These are phyloP conservation scores for Linyphia triangularis DNA, from an alignment of 2,888 invertebrate species.

Conservation along the genomic window DNA sequence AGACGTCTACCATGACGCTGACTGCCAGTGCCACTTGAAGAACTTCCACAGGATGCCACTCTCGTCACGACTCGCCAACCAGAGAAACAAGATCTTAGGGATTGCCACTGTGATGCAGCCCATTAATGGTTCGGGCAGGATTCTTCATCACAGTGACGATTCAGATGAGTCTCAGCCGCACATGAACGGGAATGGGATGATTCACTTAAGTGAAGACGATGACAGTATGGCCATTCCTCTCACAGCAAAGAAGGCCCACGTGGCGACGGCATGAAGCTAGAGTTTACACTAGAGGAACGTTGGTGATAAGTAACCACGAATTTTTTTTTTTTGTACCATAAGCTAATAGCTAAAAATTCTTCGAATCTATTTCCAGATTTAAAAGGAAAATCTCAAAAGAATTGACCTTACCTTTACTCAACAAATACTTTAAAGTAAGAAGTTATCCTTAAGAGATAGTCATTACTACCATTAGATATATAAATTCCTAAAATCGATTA, in stretches of 20 bases:
- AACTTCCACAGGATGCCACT: constrained; percentile 38
- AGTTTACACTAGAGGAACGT: neutral
- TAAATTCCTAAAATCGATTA: no score
- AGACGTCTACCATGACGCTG: constrained; percentile 11
- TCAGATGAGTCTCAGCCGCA: constrained; percentile 42
- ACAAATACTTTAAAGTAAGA: no score
- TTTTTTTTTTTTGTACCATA: no score
- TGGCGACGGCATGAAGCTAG: constrained; percentile 58
- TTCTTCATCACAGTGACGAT: neutral
- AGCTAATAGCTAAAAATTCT: no score
- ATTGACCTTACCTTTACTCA: no score
- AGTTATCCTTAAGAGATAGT: no score
- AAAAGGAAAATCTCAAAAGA: no score
- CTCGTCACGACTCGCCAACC: constrained; percentile 51
- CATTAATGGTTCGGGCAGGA: constrained; percentile 34
- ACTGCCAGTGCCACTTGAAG: constrained; percentile 45
- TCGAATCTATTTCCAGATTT: no score
- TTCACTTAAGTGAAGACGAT: constrained; percentile 62
- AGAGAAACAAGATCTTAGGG: constrained; percentile 58
- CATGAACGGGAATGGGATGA: constrained; percentile 16
- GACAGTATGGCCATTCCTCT: constrained; percentile 55
- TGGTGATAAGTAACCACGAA: no score
- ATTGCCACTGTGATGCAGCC: constrained; percentile 39
- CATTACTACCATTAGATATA: no score
- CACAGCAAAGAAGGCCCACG: constrained; percentile 59